Conservation (phyloP, 2,888 invertebrate species). For the Hololepta plana region DNA sequence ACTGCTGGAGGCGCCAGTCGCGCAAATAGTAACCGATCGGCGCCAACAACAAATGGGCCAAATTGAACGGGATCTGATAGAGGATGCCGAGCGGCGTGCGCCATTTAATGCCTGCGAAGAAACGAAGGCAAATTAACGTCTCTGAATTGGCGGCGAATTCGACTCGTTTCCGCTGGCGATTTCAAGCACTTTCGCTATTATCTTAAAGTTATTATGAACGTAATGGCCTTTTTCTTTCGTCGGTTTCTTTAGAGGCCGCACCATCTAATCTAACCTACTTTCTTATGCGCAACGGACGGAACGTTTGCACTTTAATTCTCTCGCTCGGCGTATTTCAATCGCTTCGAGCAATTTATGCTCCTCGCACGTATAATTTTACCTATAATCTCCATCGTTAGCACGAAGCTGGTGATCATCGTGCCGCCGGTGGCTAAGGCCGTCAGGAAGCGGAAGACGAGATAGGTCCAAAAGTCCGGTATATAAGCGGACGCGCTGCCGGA, state of each 20-base stretch:
- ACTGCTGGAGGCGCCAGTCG: slow-evolving; percentile 37
- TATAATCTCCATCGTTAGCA: slow-evolving; percentile 48
- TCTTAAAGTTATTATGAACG: too few species aligned
- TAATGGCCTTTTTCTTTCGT: too few species aligned
- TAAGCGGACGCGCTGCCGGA: slow-evolving; percentile 53
- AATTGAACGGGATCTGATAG: slow-evolving; percentile 38
- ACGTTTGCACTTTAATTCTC: too few species aligned
- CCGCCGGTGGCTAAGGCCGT: slow-evolving; percentile 64
- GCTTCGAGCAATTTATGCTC: too few species aligned
- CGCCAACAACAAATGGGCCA: slow-evolving; percentile 36
- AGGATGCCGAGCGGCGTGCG: slow-evolving; percentile 35
- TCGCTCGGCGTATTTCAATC: too few species aligned
- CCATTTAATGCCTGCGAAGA: slow-evolving; percentile 29
- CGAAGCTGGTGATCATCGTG: slow-evolving; percentile 65
- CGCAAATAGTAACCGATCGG: slow-evolving; percentile 33
- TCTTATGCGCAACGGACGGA: too few species aligned
- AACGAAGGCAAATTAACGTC: too few species aligned
- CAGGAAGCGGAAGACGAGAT: slow-evolving; percentile 49
- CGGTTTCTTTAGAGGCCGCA: too few species aligned
- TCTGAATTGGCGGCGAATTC: neutral
- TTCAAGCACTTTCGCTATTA: too few species aligned
- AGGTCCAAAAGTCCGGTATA: slow-evolving; percentile 44
- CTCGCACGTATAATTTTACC: too few species aligned
- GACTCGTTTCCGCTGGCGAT: neutral
- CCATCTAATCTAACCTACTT: too few species aligned